These are phyloP conservation scores for Epinotia demarniana DNA, from an alignment of 2,888 invertebrate genomes.

Conservation along the genomic window DNA sequence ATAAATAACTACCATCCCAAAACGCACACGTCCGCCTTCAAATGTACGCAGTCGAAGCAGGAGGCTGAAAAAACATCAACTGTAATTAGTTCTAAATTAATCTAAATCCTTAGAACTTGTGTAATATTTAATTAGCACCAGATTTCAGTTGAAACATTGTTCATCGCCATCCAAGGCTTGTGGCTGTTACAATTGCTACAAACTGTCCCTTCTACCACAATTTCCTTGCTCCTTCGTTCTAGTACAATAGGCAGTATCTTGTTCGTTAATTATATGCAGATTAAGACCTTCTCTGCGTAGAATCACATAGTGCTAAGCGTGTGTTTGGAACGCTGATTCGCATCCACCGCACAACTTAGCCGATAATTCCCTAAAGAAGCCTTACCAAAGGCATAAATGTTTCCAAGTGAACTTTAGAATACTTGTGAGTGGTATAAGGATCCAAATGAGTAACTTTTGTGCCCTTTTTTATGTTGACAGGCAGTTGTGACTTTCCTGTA, in stretches of 20 bases:
- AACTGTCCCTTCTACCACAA: not conserved
- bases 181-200: not conserved
- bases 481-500: too few species aligned
- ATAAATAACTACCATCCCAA: not conserved
- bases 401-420: not conserved
- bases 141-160: not conserved
- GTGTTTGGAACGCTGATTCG: slow-evolving; percentile 15
- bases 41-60: too few species aligned
- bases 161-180: not conserved
- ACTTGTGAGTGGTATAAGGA: not conserved
- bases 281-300: not conserved
- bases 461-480: too few species aligned
- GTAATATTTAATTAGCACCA: not conserved
- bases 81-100: too few species aligned
- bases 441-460: too few species aligned
- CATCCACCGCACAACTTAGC: slow-evolving; percentile 20
- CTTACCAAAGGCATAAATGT: not conserved
- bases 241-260: not conserved
- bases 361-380: slow-evolving; percentile 4
- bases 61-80: too few species aligned
- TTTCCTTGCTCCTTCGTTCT: not conserved
- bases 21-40: too few species aligned
- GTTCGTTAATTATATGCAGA: slow-evolving; percentile 4
- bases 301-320: not conserved
- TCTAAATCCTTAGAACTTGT: not conserved